Base-by-base conservation (phyloP, 2,888 invertebrate genomes). In the Campoplex nolae region DNA sequence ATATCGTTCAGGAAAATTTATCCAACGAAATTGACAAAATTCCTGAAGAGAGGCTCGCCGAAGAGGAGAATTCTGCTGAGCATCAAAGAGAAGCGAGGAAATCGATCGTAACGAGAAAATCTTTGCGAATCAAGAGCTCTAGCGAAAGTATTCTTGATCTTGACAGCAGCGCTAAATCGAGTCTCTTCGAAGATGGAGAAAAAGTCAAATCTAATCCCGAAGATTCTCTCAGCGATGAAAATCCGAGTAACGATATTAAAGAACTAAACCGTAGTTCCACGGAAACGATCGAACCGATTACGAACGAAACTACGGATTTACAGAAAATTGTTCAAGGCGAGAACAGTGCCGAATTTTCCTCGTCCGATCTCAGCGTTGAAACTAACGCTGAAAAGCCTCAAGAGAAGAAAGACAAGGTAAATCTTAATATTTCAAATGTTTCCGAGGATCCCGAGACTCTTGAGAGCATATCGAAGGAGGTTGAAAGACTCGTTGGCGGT, bases 381-480 rank as follows among this genome's bases (percentile, higher is more conserved):
- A 51, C 48, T 13, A 51, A 54, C 11, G 62, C 56, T 28, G 74
- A 45, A 70, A 84, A 75, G 28, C 45, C 42, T 51, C 62, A 56
- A n/a, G 78, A 51, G 32, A 78, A 78, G 23, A 75, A 18, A 62
- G 74, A 77, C 28, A 32, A 38, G 45, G 70, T 54, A 0, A 89
- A 81, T 89, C 42, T 78, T 18, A 83, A 79, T 11, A 28, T 75
- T 56, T 68, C 82, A n/a, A 28, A 48, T 16, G 62, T 76, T 16
- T 86, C 88, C 0, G 91, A 92, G 3, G 93, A 93, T 13, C 88
- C 88, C 2, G 94, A 94, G 82, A 94, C 93, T 0, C 85, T 94
- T 35, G 94, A 94, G 76, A 93, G 93, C 79, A 92, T 94, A 77
- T 93, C 93, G 6, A 87, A 90, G 18, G 94, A 94, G 38, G 92